Conservation (phyloP, 2,888 invertebrate genomes). For the Synanthedon formicaeformis region DNA sequence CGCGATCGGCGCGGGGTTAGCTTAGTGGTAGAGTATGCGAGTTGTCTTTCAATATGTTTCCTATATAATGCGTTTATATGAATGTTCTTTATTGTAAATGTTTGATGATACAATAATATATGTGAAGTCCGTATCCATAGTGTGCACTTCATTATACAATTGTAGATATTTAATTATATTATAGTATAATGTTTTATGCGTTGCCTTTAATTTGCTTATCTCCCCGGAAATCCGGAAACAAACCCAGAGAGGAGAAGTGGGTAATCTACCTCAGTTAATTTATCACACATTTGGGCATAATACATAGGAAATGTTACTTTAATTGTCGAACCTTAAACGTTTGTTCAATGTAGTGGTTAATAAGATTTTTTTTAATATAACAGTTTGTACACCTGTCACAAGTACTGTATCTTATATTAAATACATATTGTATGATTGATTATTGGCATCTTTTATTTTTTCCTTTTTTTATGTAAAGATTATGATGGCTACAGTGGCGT, state of each 20-base stretch:
- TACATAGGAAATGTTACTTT: conserved; percentile 58
- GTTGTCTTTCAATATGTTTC: conserved; percentile 61
- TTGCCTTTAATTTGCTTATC: conserved; percentile 61
- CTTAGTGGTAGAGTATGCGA: conserved; percentile 35
- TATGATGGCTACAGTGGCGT: too few species aligned
- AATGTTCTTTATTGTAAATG: conserved; percentile 69
- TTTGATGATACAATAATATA: conserved; percentile 48
- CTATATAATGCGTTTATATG: conserved; percentile 66
- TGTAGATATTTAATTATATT: conserved; percentile 70
- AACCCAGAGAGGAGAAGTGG: conserved; percentile 43
- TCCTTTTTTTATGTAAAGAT: too few species aligned
- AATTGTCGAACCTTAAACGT: conserved; percentile 40
- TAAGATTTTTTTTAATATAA: conserved; percentile 49
- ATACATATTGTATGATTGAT: conserved; percentile 71
- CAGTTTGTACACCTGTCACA: conserved; percentile 68
- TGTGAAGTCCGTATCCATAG: conserved; percentile 49
- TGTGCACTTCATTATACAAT: conserved; percentile 62
- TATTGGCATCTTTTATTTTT: conserved; percentile 10
- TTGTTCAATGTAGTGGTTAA: conserved; percentile 56
- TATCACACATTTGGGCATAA: conserved; percentile 69
- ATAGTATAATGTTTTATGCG: conserved; percentile 67
- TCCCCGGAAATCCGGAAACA: conserved; percentile 51
- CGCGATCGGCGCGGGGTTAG: conserved; percentile 7
- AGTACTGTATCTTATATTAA: conserved; percentile 70
- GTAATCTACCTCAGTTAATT: conserved; percentile 71